phyloP scores from a whole-genome alignment of 2,113 vertebrate genomes.

The Nothoprocta perdicaria region DNA sequence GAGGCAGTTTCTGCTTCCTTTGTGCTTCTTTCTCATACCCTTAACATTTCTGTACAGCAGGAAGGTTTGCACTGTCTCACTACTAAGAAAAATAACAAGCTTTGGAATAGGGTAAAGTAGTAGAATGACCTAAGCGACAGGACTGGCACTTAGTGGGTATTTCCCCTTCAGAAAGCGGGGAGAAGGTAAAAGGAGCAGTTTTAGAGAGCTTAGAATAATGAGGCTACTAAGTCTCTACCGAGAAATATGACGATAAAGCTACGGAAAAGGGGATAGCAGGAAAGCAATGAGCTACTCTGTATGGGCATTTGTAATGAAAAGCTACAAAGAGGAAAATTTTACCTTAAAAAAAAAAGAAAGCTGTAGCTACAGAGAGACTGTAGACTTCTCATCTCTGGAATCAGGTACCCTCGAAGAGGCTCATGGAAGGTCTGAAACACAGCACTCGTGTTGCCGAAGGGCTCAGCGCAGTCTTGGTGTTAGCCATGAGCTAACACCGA shows the following conservation, averaged over 20 bases:
- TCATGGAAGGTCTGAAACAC: neutral
- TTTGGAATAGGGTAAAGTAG: neutral
- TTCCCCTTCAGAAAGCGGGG: neutral
- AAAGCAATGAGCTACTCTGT: neutral
- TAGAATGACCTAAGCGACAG: neutral
- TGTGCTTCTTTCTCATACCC: neutral
- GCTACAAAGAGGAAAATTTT: neutral
- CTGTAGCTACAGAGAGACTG: neutral
- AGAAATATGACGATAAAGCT: neutral
- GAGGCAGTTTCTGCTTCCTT: neutral
- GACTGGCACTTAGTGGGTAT: neutral
- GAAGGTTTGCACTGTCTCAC: neutral
- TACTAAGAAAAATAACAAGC: neutral
- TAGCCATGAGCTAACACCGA: neutral
- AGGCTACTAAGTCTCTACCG: fast-evolving
- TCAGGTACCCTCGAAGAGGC: neutral
- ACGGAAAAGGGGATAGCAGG: neutral
- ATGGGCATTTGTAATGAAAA: neutral
- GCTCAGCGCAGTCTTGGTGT: neutral
- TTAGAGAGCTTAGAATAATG: neutral
- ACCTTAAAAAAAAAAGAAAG: neutral
- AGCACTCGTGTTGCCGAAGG: neutral
- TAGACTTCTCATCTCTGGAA: neutral
- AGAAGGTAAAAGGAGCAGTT: neutral
- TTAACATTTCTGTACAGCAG: neutral